These are phyloP conservation scores for Vulpes lagopus DNA, from an alignment of 2,113 vertebrate genomes.

Conservation along the genomic window DNA sequence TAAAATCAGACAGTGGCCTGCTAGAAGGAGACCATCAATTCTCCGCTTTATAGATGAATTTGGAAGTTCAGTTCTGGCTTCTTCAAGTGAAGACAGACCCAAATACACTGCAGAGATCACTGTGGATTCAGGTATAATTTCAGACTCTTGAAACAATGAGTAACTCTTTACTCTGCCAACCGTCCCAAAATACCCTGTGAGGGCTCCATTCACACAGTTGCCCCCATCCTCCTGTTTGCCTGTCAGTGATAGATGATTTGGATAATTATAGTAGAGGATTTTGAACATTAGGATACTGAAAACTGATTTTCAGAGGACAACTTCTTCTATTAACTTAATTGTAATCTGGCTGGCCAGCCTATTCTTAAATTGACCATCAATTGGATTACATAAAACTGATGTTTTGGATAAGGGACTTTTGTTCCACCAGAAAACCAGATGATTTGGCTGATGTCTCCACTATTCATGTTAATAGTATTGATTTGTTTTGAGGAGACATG, in stretches of 20 bases:
- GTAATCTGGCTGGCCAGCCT: slow-evolving; percentile 32
- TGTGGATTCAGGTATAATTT: neutral
- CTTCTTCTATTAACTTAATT: slow-evolving; percentile 48
- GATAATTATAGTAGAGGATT: slow-evolving; percentile 38
- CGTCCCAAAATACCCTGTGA: neutral
- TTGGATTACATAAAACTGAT: slow-evolving; percentile 54
- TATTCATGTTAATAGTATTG: neutral
- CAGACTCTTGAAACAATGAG: neutral
- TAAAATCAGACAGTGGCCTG: neutral
- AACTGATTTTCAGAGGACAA: slow-evolving; percentile 54
- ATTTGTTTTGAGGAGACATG: neutral
- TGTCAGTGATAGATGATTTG: neutral
- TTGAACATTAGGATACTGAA: neutral
- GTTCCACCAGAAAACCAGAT: neutral
- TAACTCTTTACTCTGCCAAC: neutral
- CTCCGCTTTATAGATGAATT: neutral
- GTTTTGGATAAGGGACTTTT: slow-evolving; percentile 50
- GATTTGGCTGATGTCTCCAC: slow-evolving; percentile 9
- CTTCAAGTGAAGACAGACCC: neutral
- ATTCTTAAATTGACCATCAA: slow-evolving; percentile 69
- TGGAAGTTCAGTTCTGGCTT: neutral
- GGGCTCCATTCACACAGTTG: neutral
- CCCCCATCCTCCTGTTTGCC: neutral
- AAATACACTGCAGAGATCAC: neutral
- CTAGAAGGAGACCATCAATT: neutral